Evolutionary conservation across 2,797 vertebrate genomes (phyloP).

Genomic region (Octomys mimax): DNA sequence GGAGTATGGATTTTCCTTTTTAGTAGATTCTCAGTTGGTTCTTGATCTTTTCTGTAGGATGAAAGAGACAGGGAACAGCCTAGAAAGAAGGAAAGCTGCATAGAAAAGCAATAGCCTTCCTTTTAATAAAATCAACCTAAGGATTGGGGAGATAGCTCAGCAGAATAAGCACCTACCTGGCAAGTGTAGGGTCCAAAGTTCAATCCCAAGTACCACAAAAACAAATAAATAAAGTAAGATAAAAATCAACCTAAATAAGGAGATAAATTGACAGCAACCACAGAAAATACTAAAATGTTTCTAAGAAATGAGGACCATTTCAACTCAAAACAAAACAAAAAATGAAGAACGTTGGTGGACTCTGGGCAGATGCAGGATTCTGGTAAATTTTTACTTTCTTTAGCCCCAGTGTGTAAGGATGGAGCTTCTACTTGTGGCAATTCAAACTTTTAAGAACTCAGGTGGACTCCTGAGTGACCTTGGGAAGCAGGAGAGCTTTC

Average conservation of each 20-base stretch:
- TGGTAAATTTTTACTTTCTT: no score
- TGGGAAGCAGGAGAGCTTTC: no score
- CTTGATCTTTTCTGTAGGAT: not conserved
- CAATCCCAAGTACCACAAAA: no score
- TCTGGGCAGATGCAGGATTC: no score
- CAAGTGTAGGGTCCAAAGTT: no score
- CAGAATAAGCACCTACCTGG: no score
- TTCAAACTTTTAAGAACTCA: no score
- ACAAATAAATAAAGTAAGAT: not conserved
- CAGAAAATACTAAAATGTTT: not conserved
- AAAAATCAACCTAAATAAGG: not conserved
- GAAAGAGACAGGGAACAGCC: not conserved
- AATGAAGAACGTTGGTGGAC: not conserved
- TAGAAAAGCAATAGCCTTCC: not conserved
- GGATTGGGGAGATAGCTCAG: no score
- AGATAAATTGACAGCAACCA: not conserved
- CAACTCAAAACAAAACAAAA: conserved; percentile 27
- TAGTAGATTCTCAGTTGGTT: not conserved
- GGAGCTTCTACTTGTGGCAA: no score
- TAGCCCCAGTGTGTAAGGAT: no score
- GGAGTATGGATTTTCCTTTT: not conserved
- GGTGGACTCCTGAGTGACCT: no score
- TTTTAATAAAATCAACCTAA: not conserved
- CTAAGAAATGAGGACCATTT: conserved; percentile 11
- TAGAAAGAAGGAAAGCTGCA: not conserved